A percentile compares a stretch with the other conserved stretches of the same genome.
These are phyloP conservation scores for Hyposmocoma kahamanoa DNA, from an alignment of 1,140 invertebrate genomes.

Conservation along the genomic window DNA sequence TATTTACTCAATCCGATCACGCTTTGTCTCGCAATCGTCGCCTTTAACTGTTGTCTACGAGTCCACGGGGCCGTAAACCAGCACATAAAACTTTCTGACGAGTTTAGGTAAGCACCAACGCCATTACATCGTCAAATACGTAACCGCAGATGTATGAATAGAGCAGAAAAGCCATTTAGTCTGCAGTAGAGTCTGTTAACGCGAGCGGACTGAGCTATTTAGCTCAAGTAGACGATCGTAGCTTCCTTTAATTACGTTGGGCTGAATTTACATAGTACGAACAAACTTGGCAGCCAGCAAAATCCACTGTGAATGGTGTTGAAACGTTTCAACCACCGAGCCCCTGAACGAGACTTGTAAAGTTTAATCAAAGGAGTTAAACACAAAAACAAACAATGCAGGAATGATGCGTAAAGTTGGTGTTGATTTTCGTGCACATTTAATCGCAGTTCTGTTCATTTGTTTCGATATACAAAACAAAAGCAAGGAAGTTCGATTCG, in stretches of 20 bases:
- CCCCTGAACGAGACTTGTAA: neutral
- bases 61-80: conserved; percentile 32
- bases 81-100: conserved; percentile 42
- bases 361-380: conserved; percentile 12
- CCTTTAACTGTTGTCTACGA: conserved; percentile 46
- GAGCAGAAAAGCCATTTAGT: conserved; percentile 19
- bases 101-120: conserved; percentile 21
- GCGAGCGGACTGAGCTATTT: conserved; percentile 26
- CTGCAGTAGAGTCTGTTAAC: conserved; percentile 27
- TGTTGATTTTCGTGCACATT: conserved; percentile 25
- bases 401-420: neutral
- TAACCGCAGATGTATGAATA: conserved; percentile 22
- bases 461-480: conserved; percentile 59
- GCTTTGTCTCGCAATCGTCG: conserved; percentile 56
- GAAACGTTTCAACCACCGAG: conserved; percentile 13
- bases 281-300: conserved; percentile 40
- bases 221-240: conserved; percentile 28
- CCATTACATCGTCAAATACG: conserved; percentile 17
- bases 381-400: neutral
- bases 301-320: conserved; percentile 18
- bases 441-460: conserved; percentile 42
- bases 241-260: conserved; percentile 37
- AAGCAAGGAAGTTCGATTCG: conserved; percentile 44
- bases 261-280: conserved; percentile 40
- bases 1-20: conserved; percentile 64